These are phyloP conservation scores for Anodontia alba DNA, from an alignment of 2,888 invertebrate genomes.

Conservation along the genomic window DNA sequence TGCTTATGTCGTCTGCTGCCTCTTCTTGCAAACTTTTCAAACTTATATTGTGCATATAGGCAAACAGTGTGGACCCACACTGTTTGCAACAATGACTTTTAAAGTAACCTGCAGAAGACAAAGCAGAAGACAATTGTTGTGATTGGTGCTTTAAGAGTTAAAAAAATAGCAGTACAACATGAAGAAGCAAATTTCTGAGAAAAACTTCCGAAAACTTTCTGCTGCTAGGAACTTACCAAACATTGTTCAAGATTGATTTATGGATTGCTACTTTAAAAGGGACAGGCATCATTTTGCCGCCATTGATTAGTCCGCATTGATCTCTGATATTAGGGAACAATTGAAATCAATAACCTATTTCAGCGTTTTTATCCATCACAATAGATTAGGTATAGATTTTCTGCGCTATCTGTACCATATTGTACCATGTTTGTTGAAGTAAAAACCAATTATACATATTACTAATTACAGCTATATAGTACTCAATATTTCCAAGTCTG, in stretches of 20 bases:
- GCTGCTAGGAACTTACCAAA: no score
- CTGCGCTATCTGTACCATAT: conserved; percentile 11
- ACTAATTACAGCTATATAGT: background rate
- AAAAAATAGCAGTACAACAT: no score
- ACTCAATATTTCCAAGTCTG: background rate
- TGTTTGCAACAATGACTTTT: no score
- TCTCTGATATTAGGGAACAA: background rate
- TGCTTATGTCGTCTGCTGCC: no score
- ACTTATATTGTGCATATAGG: no score
- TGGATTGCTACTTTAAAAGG: background rate
- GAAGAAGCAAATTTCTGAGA: no score
- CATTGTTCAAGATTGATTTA: conserved; percentile 5
- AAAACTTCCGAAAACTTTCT: no score
- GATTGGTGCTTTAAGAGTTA: no score
- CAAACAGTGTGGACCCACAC: no score
- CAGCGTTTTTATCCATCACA: conserved; percentile 10
- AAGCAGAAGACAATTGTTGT: no score
- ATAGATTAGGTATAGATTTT: conserved; percentile 15
- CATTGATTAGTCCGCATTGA: background rate
- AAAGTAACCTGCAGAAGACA: no score
- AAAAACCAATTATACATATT: conserved; percentile 10
- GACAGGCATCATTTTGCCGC: conserved; percentile 12
- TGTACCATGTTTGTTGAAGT: background rate
- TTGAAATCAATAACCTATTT: conserved; percentile 19
- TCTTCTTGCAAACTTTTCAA: no score